Evolutionary conservation across 2,888 invertebrate species (phyloP).

Genomic region (Belgica antarctica): DNA sequence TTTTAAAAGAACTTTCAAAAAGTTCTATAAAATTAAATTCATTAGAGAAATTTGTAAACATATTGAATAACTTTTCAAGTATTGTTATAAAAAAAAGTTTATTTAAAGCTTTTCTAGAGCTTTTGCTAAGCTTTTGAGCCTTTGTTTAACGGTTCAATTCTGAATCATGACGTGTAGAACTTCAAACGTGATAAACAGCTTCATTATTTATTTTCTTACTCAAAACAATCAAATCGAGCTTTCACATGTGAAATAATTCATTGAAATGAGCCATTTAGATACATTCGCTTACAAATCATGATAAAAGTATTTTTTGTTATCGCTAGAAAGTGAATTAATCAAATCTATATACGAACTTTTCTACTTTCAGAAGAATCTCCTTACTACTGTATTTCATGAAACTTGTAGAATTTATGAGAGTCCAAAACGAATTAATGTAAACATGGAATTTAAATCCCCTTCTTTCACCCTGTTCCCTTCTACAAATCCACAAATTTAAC

Average conservation of each 20-base stretch:
- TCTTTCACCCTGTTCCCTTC: neutral
- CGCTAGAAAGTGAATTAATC: neutral
- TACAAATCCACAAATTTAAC: constrained; percentile 11
- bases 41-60: constrained; percentile 2
- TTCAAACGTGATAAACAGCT: too few species aligned
- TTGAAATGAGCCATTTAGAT: neutral
- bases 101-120: neutral
- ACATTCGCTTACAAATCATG: neutral
- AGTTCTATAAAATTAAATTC: neutral
- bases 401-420: constrained; percentile 36
- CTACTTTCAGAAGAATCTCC: constrained; percentile 42
- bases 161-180: too few species aligned
- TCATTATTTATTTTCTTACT: constrained; percentile 1
- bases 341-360: constrained; percentile 30
- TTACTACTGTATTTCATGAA: constrained; percentile 39
- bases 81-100: neutral
- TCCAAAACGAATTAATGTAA: neutral
- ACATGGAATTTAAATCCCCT: constrained; percentile 32
- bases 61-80: too few species aligned
- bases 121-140: neutral
- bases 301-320: neutral
- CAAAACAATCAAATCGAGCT: constrained; percentile 8
- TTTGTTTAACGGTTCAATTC: too few species aligned
- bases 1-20: neutral
- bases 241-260: neutral